Base-by-base conservation (phyloP, 2,888 invertebrate species). In the Synergus itoensis region DNA sequence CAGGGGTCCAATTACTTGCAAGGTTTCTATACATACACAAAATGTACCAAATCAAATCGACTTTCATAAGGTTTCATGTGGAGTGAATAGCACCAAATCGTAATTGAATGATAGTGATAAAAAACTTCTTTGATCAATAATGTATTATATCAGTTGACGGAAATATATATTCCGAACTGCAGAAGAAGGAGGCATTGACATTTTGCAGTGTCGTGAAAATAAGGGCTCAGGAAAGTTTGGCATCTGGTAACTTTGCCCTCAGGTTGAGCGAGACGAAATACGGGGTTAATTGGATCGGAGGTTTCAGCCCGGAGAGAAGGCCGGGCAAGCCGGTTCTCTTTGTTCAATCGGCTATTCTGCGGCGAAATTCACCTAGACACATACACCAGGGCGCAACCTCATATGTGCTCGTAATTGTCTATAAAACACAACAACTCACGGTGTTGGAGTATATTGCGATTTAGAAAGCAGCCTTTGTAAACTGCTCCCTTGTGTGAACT, bases 271-370 rank as follows among this genome's bases (percentile, higher is more conserved):
- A 63, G 77, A 73, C 12, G 80, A 57, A 78, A 62, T 81, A 79
- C 76, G 76, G 73, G 79, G 82, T 84, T 86, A 86, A 86, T 87
- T 86, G 85, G 84, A 85, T 86, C 84, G 80, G 81, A 84, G 81
- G 86, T 83, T 86, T 86, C 84, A 84, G 81, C 78, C 80, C 75
- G 80, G 79, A 78, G 81, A 80, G 83, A 86, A 82, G 81, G 84
- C 77, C 83, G 81, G 83, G 79, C 80, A 77, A 79, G 81, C 81
- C 81, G 69, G 77, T 69, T 82, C 79, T 82, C 82, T 85, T 85
- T 85, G 85, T 84, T 84, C 84, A 84, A 80, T 82, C 67, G 65
- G 69, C 78, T 69, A 75, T 64, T 53, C 81, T 80, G 83, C 81
- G 81, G 79, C 53, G 80, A 79, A 83, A 79, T 78, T 83, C 82